Conservation (phyloP, 1,140 invertebrate genomes). For the Grapholita molesta region DNA sequence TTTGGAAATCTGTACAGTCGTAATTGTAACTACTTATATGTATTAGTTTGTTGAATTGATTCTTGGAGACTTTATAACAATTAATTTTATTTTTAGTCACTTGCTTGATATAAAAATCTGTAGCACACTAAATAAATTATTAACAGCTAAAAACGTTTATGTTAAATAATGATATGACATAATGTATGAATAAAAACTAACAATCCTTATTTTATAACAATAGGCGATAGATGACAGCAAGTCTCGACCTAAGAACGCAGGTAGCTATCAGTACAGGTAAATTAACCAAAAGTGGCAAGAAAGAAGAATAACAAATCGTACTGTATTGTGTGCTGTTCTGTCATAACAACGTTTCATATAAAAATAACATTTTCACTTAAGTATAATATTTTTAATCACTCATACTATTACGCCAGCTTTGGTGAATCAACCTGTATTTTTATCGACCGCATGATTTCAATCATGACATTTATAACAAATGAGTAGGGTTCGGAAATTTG, state of each 20-base stretch:
- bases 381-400: not conserved
- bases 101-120: too few species aligned
- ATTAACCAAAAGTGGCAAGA: not conserved
- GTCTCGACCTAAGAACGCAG: constrained; percentile 43
- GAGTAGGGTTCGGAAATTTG: too few species aligned
- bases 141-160: too few species aligned
- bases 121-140: too few species aligned
- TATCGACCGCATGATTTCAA: not conserved
- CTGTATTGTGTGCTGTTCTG: not conserved
- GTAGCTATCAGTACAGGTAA: constrained; percentile 31
- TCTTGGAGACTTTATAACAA: too few species aligned
- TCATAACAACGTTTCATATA: not conserved
- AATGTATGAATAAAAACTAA: constrained; percentile 19
- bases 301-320: not conserved
- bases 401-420: not conserved
- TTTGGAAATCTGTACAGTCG: too few species aligned
- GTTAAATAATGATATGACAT: too few species aligned
- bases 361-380: not conserved
- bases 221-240: constrained; percentile 52
- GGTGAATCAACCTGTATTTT: not conserved
- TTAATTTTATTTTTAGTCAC: too few species aligned
- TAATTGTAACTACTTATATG: too few species aligned
- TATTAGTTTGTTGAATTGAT: too few species aligned
- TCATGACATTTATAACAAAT: too few species aligned
- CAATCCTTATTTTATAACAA: constrained; percentile 36